phyloP scores from a whole-genome alignment of 2,888 invertebrate species.

The Escarpia spicata region DNA sequence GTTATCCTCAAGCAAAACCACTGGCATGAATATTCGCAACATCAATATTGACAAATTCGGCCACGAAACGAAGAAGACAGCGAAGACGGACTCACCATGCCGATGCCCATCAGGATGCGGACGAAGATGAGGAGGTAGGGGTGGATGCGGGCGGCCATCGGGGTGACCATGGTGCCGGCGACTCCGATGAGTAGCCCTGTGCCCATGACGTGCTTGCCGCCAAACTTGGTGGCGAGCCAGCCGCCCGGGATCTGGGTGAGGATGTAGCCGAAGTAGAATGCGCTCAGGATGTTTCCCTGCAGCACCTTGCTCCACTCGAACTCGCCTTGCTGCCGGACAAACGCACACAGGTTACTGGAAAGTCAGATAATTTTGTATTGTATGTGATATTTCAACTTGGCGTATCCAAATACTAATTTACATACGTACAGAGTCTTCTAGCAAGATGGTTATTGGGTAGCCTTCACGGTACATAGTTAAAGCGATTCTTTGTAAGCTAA shows the following conservation, averaged over 20 bases:
- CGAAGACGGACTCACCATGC: slow-evolving; percentile 17
- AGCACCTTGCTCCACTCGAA: slow-evolving; percentile 36
- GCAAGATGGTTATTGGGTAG: no score
- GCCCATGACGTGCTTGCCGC: slow-evolving; percentile 38
- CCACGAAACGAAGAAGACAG: not conserved
- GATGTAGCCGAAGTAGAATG: slow-evolving; percentile 41
- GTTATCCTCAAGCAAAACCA: no score
- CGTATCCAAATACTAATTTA: no score
- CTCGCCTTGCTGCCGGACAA: slow-evolving; percentile 33
- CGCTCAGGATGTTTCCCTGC: slow-evolving; percentile 35
- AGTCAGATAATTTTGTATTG: no score
- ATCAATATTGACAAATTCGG: not conserved
- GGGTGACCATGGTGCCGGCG: slow-evolving; percentile 35
- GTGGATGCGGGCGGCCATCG: slow-evolving; percentile 35
- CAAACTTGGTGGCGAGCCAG: slow-evolving; percentile 36
- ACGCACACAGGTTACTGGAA: not conserved
- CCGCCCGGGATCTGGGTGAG: slow-evolving; percentile 40
- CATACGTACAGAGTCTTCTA: no score
- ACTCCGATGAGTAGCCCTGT: slow-evolving; percentile 31
- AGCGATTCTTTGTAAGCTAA: no score
- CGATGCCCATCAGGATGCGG: slow-evolving; percentile 36
- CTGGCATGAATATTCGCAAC: no score
- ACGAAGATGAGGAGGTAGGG: slow-evolving; percentile 34
- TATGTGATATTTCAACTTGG: no score
- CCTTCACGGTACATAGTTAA: no score